phyloP scores from a whole-genome alignment of 2,888 invertebrate genomes.

The Melolontha melolontha region DNA sequence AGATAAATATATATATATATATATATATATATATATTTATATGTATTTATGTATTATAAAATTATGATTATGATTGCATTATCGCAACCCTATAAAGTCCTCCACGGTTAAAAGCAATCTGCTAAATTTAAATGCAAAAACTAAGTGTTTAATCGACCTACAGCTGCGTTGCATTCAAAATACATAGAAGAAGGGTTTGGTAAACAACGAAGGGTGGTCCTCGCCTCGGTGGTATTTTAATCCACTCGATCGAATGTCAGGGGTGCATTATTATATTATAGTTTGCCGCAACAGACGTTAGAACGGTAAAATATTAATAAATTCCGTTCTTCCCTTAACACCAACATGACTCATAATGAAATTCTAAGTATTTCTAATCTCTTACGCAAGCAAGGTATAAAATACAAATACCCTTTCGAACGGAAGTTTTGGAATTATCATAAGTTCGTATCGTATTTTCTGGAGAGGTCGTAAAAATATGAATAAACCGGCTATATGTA shows the following conservation, averaged over 20 bases:
- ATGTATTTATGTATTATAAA: no score
- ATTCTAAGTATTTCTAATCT: slow-evolving; percentile 32
- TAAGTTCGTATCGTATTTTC: slow-evolving; percentile 1
- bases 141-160: slow-evolving; percentile 31
- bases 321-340: slow-evolving; percentile 37
- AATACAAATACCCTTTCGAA: slow-evolving; percentile 6
- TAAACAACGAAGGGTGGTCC: slow-evolving; percentile 50
- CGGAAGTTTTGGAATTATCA: slow-evolving; percentile 4
- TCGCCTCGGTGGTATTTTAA: slow-evolving; percentile 52
- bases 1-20: no score
- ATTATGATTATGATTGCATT: no score
- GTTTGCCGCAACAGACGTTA: slow-evolving; percentile 41
- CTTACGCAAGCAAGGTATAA: slow-evolving; percentile 10
- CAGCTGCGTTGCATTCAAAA: slow-evolving; percentile 44
- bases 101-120: neutral
- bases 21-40: no score
- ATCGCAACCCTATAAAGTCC: neutral
- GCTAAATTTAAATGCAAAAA: slow-evolving; percentile 26
- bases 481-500: slow-evolving; percentile 5
- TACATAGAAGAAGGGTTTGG: slow-evolving; percentile 52
- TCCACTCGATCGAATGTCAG: slow-evolving; percentile 52
- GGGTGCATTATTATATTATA: slow-evolving; percentile 50
- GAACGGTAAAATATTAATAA: slow-evolving; percentile 40
- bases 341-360: slow-evolving; percentile 39
- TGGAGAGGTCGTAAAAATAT: slow-evolving; percentile 10